Evolutionary conservation across 2,113 vertebrate species (phyloP).

Genomic region (Misgurnus anguillicaudatus): DNA sequence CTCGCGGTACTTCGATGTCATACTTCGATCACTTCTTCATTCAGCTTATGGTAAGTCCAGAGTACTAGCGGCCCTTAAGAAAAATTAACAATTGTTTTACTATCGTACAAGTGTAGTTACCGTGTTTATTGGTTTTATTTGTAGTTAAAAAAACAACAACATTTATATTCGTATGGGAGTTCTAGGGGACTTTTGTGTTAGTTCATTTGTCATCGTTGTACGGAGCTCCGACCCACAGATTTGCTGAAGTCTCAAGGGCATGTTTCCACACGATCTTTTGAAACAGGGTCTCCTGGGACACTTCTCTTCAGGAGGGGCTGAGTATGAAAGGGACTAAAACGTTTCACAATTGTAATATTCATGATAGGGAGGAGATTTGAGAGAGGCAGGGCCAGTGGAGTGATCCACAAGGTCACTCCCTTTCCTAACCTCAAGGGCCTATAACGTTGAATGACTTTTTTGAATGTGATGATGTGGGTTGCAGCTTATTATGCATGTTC

Average conservation of each 20-base stretch:
- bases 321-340: not conserved
- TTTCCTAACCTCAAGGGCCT: conserved; percentile 3
- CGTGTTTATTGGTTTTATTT: too few relatives aligned
- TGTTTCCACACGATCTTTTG: conserved; percentile 43
- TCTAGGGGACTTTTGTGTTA: not conserved
- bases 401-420: conserved; percentile 3
- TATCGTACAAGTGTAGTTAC: too few relatives aligned
- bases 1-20: too few relatives aligned
- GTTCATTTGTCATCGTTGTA: not conserved
- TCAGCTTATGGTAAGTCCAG: too few relatives aligned
- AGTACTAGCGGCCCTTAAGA: too few relatives aligned
- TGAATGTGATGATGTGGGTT: conserved; percentile 24
- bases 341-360: conserved; percentile 26
- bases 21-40: too few relatives aligned
- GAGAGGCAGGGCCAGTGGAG: not conserved
- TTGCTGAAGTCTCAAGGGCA: conserved; percentile 53
- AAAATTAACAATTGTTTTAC: too few relatives aligned
- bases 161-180: not conserved
- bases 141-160: too few relatives aligned
- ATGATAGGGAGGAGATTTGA: not conserved
- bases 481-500: too few relatives aligned
- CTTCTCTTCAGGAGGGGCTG: conserved; percentile 20
- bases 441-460: conserved; percentile 46
- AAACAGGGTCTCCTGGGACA: conserved; percentile 13
- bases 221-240: conserved; percentile 1